Evolutionary conservation across 2,113 vertebrate species (phyloP).

Genomic region (Dendropsophus ebraccatus): DNA sequence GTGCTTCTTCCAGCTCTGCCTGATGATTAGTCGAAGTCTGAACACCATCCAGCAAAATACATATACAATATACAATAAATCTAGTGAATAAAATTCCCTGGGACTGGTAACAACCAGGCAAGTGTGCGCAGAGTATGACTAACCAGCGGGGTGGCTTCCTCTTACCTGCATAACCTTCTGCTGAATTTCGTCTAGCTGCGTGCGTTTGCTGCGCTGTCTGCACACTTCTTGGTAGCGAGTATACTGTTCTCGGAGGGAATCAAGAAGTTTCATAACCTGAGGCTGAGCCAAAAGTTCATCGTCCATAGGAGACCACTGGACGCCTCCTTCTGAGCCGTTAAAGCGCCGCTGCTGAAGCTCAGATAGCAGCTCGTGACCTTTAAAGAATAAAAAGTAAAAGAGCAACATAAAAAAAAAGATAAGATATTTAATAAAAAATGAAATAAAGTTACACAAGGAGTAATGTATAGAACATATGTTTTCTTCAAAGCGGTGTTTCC

Average conservation of each 20-base stretch:
- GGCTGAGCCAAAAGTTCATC: constrained; percentile 96
- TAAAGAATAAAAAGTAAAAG: neutral
- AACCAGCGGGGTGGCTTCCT: neutral
- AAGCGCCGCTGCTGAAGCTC: constrained; percentile 96
- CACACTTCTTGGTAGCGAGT: constrained; percentile 96
- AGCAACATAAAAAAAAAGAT: neutral
- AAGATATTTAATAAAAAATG: neutral
- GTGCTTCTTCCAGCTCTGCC: too few species aligned
- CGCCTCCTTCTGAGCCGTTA: constrained; percentile 91
- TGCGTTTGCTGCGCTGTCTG: constrained; percentile 93
- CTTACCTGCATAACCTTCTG: constrained; percentile 98
- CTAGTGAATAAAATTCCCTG: too few species aligned
- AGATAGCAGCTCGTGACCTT: constrained; percentile 94
- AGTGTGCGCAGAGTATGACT: too few species aligned
- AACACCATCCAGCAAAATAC: too few species aligned
- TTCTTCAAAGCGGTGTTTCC: too few species aligned
- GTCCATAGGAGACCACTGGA: constrained; percentile 96
- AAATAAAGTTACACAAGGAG: too few species aligned
- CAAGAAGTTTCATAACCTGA: constrained; percentile 95
- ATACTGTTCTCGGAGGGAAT: constrained; percentile 94
- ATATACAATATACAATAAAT: too few species aligned
- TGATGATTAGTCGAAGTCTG: too few species aligned
- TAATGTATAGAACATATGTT: too few species aligned
- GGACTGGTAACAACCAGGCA: too few species aligned
- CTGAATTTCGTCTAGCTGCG: constrained; percentile 94